Percentiles rank a stretch among this genome's conserved stretches.
phyloP scores from a whole-genome alignment of 2,797 vertebrate species.

The Moxostoma hubbsi region DNA sequence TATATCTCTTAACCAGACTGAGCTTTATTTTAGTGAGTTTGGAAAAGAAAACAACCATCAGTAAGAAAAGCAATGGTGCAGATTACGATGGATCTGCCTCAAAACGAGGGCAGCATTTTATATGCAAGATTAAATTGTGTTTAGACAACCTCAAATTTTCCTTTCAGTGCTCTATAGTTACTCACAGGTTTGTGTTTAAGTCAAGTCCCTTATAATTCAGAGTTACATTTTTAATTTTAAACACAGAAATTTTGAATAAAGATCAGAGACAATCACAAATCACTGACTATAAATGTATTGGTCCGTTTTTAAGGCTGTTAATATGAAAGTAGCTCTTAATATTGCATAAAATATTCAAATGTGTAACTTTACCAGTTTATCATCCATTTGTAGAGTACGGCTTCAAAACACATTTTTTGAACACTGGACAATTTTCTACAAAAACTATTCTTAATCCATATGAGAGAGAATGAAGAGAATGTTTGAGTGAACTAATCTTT shows the following conservation, averaged over 20 bases:
- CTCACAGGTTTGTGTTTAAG: conserved; percentile 51
- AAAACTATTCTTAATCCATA: too few species aligned
- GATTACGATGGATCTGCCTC: conserved; percentile 43
- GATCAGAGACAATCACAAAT: conserved; percentile 35
- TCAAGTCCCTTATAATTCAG: conserved; percentile 62
- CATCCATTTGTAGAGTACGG: neutral
- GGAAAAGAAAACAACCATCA: conserved; percentile 45
- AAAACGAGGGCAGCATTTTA: conserved; percentile 55
- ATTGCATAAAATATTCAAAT: neutral
- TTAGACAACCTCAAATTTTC: conserved; percentile 48
- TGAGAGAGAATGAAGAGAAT: too few species aligned
- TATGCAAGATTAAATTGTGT: conserved; percentile 49
- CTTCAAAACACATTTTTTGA: neutral
- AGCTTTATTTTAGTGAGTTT: conserved; percentile 20
- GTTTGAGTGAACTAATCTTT: neutral
- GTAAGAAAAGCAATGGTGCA: conserved; percentile 46
- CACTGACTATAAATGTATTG: conserved; percentile 4
- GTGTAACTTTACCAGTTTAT: neutral
- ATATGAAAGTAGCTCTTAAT: neutral
- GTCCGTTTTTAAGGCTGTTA: neutral
- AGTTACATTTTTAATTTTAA: conserved; percentile 53
- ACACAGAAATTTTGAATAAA: conserved; percentile 56
- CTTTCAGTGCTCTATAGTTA: conserved; percentile 46
- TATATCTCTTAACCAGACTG: neutral
- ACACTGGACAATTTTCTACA: too few species aligned